Conservation (phyloP, 2,888 invertebrate genomes). For the Oscheius sp. region DNA sequence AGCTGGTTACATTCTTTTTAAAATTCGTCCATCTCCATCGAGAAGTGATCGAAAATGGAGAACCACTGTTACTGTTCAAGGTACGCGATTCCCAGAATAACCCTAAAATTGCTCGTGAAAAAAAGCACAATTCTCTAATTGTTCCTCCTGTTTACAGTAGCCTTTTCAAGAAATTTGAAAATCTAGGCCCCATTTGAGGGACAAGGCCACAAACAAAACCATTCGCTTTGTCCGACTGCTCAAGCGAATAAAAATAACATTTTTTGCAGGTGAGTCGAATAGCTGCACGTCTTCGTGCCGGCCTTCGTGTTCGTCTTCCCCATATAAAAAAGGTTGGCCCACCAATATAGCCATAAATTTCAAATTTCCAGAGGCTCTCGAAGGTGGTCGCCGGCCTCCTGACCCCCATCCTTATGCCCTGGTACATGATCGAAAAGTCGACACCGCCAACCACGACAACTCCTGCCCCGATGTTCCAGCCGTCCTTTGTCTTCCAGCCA, state of each 20-base stretch:
- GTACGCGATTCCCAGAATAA: slow-evolving; percentile 5
- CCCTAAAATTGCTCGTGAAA: not conserved
- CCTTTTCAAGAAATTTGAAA: not conserved
- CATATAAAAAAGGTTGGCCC: slow-evolving; percentile 18
- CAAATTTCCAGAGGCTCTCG: slow-evolving; percentile 14
- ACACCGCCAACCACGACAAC: not conserved
- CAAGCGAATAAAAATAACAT: not conserved
- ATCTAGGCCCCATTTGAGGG: slow-evolving; percentile 9
- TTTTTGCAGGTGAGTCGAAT: slow-evolving; percentile 28
- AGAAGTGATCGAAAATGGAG: slow-evolving; percentile 25
- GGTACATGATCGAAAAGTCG: not conserved
- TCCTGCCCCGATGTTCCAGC: not conserved
- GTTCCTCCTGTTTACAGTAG: not conserved
- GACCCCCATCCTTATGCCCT: slow-evolving; percentile 18
- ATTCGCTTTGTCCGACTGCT: not conserved
- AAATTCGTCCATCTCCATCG: slow-evolving; percentile 18
- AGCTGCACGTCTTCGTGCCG: slow-evolving; percentile 17
- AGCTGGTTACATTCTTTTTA: slow-evolving; percentile 19
- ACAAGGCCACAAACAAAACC: not conserved
- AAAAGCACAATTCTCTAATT: not conserved
- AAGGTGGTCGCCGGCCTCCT: slow-evolving; percentile 18
- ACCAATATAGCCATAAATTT: not conserved
- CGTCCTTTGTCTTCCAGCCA: not conserved
- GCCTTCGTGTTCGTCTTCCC: slow-evolving; percentile 23
- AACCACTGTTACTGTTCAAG: slow-evolving; percentile 26